These are phyloP conservation scores for Hydraecia micacea DNA, from an alignment of 2,888 invertebrate species.

Conservation along the genomic window DNA sequence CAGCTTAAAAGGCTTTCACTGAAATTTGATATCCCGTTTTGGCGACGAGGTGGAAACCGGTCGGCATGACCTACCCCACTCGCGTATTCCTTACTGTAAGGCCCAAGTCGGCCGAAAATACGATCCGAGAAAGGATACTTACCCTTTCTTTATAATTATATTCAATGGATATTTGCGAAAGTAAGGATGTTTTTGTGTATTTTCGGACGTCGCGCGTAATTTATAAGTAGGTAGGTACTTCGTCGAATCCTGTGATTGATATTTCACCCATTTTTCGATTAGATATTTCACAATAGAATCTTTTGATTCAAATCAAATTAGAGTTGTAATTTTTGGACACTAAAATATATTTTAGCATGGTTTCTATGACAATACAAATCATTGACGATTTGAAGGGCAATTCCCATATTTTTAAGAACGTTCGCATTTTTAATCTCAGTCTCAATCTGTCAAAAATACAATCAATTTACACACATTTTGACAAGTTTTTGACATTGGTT, in stretches of 20 bases:
- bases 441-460: too few relatives aligned
- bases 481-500: too few relatives aligned
- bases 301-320: not conserved
- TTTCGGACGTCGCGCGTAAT: not conserved
- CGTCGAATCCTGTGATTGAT: not conserved
- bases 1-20: conserved; percentile 62
- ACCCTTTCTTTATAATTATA: conserved; percentile 34
- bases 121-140: conserved; percentile 34
- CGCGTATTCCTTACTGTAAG: conserved; percentile 49
- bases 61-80: conserved; percentile 64
- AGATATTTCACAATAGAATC: not conserved
- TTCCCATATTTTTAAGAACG: too few relatives aligned
- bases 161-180: not conserved
- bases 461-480: too few relatives aligned
- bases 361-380: not conserved
- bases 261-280: not conserved
- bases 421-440: too few relatives aligned
- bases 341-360: not conserved
- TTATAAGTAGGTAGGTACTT: not conserved
- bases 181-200: not conserved
- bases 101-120: conserved; percentile 40
- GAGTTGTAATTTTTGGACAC: not conserved
- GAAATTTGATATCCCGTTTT: conserved; percentile 61
- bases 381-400: not conserved
- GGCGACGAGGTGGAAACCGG: conserved; percentile 59